A percentile compares a stretch with the other conserved stretches of the same genome.
phyloP scores from a whole-genome alignment of 2,888 invertebrate species.

The Aethes cnicana region DNA sequence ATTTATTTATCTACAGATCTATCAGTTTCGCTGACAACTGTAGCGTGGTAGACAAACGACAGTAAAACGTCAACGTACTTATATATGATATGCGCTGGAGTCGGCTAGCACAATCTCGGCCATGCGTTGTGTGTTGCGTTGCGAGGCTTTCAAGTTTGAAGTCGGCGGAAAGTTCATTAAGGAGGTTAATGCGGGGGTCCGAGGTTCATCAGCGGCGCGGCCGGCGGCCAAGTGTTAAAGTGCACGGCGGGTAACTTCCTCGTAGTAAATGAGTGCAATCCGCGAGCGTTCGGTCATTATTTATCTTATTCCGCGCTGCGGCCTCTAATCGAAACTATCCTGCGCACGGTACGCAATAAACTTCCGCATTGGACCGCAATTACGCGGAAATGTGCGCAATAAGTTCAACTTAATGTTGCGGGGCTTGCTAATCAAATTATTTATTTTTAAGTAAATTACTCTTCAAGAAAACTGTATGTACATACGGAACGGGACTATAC shows the following conservation, averaged over 20 bases:
- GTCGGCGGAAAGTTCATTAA: not conserved
- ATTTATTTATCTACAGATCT: no score
- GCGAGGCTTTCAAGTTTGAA: not conserved
- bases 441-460: no score
- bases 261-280: slow-evolving; percentile 57
- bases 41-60: no score
- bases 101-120: no score
- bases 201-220: not conserved
- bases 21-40: no score
- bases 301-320: slow-evolving; percentile 42
- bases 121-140: no score
- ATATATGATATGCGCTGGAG: no score
- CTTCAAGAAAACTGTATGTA: no score
- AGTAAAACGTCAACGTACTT: no score
- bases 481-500: no score
- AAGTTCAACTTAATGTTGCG: slow-evolving; percentile 34
- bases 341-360: slow-evolving; percentile 60
- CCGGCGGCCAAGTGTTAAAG: slow-evolving; percentile 32
- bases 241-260: slow-evolving; percentile 44
- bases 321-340: slow-evolving; percentile 65
- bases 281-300: slow-evolving; percentile 38
- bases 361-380: slow-evolving; percentile 66
- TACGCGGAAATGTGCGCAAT: slow-evolving; percentile 49
- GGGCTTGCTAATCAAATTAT: slow-evolving; percentile 18
- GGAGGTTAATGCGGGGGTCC: slow-evolving; percentile 4